Conservation (phyloP, 2,888 invertebrate species). For the Mimachlamys varia region DNA sequence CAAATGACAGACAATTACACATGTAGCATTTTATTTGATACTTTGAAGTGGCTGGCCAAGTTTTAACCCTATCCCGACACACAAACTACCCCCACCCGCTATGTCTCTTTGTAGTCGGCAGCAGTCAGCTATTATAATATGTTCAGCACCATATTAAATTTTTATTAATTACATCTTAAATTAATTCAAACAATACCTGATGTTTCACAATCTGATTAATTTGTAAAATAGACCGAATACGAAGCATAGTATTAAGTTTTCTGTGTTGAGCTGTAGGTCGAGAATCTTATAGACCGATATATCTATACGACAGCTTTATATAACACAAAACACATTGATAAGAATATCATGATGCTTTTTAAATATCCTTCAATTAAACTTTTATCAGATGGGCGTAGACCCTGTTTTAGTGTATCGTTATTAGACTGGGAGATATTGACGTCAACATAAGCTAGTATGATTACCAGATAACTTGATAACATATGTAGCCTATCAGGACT, state of each 20-base stretch:
- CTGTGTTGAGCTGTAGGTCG: neutral
- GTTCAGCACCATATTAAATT: conserved; percentile 31
- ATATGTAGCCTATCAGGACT: neutral
- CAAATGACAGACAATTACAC: neutral
- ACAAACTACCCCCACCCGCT: conserved; percentile 11
- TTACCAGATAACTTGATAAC: neutral
- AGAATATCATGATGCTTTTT: conserved; percentile 18
- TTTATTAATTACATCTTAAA: conserved; percentile 27
- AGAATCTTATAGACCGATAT: neutral
- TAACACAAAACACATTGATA: conserved; percentile 2
- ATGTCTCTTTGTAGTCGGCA: neutral
- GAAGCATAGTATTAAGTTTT: neutral
- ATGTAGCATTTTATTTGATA: neutral
- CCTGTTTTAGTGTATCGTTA: neutral
- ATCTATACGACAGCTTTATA: neutral
- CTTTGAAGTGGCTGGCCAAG: neutral
- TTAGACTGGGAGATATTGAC: neutral
- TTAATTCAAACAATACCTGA: neutral
- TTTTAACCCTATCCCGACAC: neutral
- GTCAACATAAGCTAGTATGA: neutral
- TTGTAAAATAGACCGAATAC: neutral
- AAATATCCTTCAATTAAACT: neutral
- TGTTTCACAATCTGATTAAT: conserved; percentile 28
- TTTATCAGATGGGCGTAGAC: conserved; percentile 32
- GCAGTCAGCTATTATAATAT: neutral